phyloP scores from a whole-genome alignment of 2,888 invertebrate genomes.

The Pristionchus mayeri region DNA sequence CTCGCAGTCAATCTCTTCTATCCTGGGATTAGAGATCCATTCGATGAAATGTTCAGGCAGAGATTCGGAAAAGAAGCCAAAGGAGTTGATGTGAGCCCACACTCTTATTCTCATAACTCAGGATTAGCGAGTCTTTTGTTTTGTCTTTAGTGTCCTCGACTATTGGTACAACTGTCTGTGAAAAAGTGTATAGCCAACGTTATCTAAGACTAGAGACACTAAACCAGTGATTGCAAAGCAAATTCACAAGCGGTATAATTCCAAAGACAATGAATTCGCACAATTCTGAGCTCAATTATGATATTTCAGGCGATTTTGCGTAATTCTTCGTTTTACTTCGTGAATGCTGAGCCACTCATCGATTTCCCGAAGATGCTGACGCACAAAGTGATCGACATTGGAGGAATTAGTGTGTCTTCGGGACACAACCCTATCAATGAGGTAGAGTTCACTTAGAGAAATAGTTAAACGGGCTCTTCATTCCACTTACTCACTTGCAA shows the following conservation, averaged over 20 bases:
- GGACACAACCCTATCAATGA: conserved; percentile 3
- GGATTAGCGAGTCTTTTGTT: no score
- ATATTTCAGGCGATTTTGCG: conserved; percentile 2
- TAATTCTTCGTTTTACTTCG: conserved; percentile 17
- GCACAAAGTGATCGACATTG: conserved; percentile 46
- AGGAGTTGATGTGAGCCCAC: not conserved
- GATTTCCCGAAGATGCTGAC: conserved; percentile 20
- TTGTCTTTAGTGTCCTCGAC: no score
- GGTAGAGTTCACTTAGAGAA: not conserved
- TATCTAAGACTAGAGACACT: no score
- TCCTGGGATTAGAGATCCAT: not conserved
- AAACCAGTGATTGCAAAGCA: no score
- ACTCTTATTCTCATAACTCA: no score
- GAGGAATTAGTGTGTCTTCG: conserved; percentile 38
- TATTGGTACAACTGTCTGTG: no score
- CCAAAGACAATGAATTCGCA: no score
- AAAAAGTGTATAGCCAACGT: no score
- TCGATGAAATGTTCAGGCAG: conserved; percentile 5
- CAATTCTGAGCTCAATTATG: no score
- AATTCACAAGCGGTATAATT: no score
- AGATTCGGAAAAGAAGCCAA: not conserved
- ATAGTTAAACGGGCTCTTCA: not conserved
- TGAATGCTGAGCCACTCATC: conserved; percentile 42
- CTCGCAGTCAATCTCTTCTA: not conserved
- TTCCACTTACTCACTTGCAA: no score